Base-by-base conservation (phyloP, 92 coral and sea anemone genomes). In the Epizoanthus illoricatus region DNA sequence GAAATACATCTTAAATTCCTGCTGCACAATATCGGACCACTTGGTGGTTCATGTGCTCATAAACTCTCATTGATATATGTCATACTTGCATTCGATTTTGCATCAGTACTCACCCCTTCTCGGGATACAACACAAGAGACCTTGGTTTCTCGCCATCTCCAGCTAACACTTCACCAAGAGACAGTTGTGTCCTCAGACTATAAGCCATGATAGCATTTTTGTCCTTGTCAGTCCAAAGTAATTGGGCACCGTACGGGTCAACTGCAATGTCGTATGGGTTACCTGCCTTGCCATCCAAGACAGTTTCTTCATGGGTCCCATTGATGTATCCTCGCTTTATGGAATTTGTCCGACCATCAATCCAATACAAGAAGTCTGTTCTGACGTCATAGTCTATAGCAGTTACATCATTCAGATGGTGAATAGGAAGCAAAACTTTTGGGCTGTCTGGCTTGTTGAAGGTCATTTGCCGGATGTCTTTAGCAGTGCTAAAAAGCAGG, bases 241-340 rank as follows among this genome's bases (percentile, higher is more conserved):
- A 67, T 83, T 94, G 99, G 59, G 86, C 87, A 0, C 98, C 99
- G 61, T 90, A 96, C 0, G 99, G 87, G 60, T 96, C 99, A n/a
- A 96, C 73, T 18, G 98, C 98, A 41, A 96, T 82, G 81, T 96
- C 99, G 57, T 56, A 87, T 0, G 99, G 99, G 0, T 82, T 72
- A 0, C 89, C 84, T 9, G 67, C 85, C 45, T 75, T 24, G 62
- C 62, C 71, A 3, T 47, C 70, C 6, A 70, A 88, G 8, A 83
- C 45, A 3, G 60, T 70, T 42, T 75, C 84, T 4, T 17, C 63
- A 18, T 71, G 59, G 15, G 97, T 85, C 3, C 99, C 99, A 45
- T 97, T 92, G 62, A 84, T 87, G 73, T 73, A 91, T 13, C 97
- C 88, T 56, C 91, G 84, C 41, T 69, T 85, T 58, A 97, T 94